A percentile compares a stretch with the other conserved stretches of the same genome.
These are phyloP conservation scores for Apomyelois bistriatella DNA, from an alignment of 2,888 invertebrate species.

Conservation along the genomic window DNA sequence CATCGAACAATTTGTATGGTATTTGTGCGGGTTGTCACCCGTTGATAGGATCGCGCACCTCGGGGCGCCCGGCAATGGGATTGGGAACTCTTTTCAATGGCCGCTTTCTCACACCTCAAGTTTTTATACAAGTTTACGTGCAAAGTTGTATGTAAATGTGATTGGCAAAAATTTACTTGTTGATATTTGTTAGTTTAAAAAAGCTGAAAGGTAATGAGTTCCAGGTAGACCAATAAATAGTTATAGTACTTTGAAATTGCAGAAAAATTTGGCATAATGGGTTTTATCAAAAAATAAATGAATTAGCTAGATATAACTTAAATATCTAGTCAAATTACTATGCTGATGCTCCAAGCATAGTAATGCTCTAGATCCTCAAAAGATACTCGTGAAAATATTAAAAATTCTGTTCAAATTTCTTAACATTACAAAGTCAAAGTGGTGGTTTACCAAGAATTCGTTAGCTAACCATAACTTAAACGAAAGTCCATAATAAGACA, in stretches of 20 bases:
- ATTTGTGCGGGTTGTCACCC: conserved; percentile 79
- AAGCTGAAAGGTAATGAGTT: not conserved
- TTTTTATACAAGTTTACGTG: conserved; percentile 22
- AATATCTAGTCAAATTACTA: no score
- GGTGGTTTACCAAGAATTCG: conserved; percentile 43
- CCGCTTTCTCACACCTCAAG: conserved; percentile 73
- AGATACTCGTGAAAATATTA: no score
- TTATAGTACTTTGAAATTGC: no score
- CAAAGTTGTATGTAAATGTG: not conserved
- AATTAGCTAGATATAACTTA: no score
- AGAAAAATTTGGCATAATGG: no score
- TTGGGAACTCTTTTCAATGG: conserved; percentile 62
- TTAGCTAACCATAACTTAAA: conserved; percentile 49
- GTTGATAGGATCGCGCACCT: conserved; percentile 71
- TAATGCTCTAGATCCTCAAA: no score
- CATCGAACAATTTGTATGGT: conserved; percentile 78
- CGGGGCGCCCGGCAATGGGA: conserved; percentile 53
- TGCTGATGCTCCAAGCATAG: no score
- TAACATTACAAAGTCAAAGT: conserved; percentile 23
- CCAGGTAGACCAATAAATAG: no score
- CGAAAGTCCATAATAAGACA: conserved; percentile 70
- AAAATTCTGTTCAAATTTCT: not conserved
- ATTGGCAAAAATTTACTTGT: not conserved
- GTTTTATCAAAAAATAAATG: no score
- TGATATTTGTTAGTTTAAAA: not conserved